Percentiles rank a stretch among this genome's conserved stretches.
These are phyloP conservation scores for Auanema sp. DNA, from an alignment of 2,888 invertebrate genomes.

Conservation along the genomic window DNA sequence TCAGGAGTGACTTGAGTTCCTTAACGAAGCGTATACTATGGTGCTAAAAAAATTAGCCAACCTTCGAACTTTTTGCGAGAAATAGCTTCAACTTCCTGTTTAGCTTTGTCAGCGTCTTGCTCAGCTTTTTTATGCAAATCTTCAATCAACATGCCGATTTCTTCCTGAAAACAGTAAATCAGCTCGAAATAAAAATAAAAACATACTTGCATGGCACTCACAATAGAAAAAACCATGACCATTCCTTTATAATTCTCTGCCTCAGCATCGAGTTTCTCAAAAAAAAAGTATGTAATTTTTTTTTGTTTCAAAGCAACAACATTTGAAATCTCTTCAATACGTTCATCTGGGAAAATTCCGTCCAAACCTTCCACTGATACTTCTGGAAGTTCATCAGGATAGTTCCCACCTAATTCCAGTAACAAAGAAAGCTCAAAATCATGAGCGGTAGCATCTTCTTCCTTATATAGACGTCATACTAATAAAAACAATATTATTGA, in stretches of 20 bases:
- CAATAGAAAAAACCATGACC: constrained; percentile 95
- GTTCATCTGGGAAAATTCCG: constrained; percentile 38
- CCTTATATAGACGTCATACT: constrained; percentile 1
- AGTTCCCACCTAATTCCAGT: constrained; percentile 46
- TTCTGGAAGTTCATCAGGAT: constrained; percentile 53
- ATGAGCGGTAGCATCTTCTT: constrained; percentile 15
- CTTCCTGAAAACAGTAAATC: constrained; percentile 32
- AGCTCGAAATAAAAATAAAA: neutral
- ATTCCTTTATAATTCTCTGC: constrained; percentile 88
- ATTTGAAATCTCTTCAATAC: constrained; percentile 21
- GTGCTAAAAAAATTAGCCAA: constrained; percentile 65
- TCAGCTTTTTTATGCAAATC: constrained; percentile 36
- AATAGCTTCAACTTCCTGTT: constrained; percentile 44
- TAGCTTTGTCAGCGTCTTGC: constrained; percentile 32
- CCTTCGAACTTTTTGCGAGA: constrained; percentile 81
- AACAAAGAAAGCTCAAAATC: constrained; percentile 32
- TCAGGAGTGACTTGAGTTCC: constrained; percentile 93
- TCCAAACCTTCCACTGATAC: constrained; percentile 48
- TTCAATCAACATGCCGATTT: constrained; percentile 40
- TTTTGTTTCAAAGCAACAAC: neutral
- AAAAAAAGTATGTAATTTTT: neutral
- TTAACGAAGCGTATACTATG: constrained; percentile 67
- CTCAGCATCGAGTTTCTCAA: constrained; percentile 57
- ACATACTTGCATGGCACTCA: constrained; percentile 79
- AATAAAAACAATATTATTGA: neutral